Evolutionary conservation across 2,113 vertebrate genomes (phyloP), one percentile per base, ranked within the genome.

Genomic region (Galeopterus variegatus): DNA sequence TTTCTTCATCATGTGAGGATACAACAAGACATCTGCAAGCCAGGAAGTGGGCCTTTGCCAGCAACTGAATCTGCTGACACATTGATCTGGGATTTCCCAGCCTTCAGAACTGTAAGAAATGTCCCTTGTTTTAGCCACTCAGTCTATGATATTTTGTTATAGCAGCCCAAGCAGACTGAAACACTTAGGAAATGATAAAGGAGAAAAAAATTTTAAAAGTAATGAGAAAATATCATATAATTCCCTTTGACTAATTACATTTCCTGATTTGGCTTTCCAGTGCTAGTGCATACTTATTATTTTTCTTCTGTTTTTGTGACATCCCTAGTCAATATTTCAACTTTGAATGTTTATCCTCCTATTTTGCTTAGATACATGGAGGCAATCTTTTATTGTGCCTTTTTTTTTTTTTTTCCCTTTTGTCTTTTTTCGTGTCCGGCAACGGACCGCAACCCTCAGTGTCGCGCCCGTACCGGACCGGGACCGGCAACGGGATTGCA

Each of bases 221-320:
- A 90, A 77, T 33, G 41, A 77, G 87, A 95, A 69, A 41, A 72
- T 85, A 60, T 64, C 85, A 69, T 48, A 75, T 75, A 89, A n/a
- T 75, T 83, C 48, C 11, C 5, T 65, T 75, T 94, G 84, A 36
- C 77, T 94, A 67, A 70, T 93, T 86, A 13, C 36, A 45, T 45
- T 86, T 86, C 52, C 52, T 33, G 36, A n/a, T 60, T 80, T 87
- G 36, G 7, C 21, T 80, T 79, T 73, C 77, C 73, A 54, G 54
- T 64, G 45, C 58, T 41, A 50, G 8, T 64, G 58, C 21, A 65
- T 76, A 24, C 56, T 31, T 75, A 45, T 50, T 54, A 41, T 60
- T 94, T 76, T 87, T 72, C 64, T 81, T 86, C 64, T 85, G 8
- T 92, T 72, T 92, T 92, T 89, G 23, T 87, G 21, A 90, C 75